phyloP scores from a whole-genome alignment of 2,888 invertebrate genomes.

The Automeris io region DNA sequence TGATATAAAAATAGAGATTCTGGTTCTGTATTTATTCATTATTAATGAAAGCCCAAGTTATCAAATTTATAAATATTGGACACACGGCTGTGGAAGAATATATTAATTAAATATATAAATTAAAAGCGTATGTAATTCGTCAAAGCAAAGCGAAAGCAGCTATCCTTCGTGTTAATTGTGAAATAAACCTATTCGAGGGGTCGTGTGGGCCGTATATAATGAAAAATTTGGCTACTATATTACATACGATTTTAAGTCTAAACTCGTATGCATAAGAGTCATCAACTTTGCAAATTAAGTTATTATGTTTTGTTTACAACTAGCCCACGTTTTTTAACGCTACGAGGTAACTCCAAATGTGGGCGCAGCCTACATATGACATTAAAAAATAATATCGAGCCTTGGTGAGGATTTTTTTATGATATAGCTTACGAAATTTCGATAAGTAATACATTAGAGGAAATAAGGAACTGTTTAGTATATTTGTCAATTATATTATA shows the following conservation, averaged over 20 bases:
- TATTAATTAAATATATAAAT: no score
- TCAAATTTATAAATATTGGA: no score
- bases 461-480: neutral
- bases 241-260: constrained; percentile 20
- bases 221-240: constrained; percentile 15
- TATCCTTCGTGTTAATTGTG: constrained; percentile 50
- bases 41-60: no score
- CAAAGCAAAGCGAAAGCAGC: constrained; percentile 44
- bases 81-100: no score
- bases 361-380: constrained; percentile 57
- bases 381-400: constrained; percentile 44
- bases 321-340: constrained; percentile 55
- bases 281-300: constrained; percentile 16
- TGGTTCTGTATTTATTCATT: no score
- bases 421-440: constrained; percentile 38
- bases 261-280: constrained; percentile 19
- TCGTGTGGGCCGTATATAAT: constrained; percentile 47
- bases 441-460: neutral
- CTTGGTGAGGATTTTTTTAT: constrained; percentile 40
- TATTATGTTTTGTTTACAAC: constrained; percentile 38
- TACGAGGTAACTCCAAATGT: constrained; percentile 34
- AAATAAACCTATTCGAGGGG: constrained; percentile 48
- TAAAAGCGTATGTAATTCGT: constrained; percentile 4
- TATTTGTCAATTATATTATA: no score
- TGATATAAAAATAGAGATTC: no score